Base-by-base conservation (phyloP, 2,113 vertebrate species). In the Pterocles orientalis region DNA sequence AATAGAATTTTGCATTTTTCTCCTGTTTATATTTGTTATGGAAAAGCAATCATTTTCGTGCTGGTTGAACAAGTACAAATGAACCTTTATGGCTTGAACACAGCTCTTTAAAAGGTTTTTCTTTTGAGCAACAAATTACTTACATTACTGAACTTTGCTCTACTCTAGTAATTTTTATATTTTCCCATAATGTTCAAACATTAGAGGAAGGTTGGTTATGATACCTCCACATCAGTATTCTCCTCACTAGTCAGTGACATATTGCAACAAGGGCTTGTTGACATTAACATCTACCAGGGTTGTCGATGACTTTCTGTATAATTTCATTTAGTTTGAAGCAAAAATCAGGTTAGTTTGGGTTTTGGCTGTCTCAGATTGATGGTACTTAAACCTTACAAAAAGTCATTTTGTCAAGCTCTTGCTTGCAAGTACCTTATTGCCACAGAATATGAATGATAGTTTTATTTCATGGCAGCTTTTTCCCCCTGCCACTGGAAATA, bases 11-110 rank as follows among this genome's bases (percentile, higher is more conserved):
- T 84, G 60, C 31, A 45, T 89, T 93, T 97, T 95, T 94, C 93
- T 96, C 81, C 56, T 95, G 34, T 93, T 95, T 96, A 84, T 89
- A 79, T 94, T 96, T 97, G 39, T 92, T 96, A 80, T 53, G 58
- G 61, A 96, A 98, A 97, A 94, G 66, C 82, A 96, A 84, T 92
- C 65, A 88, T 89, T 91, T 92, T 92, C 93, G 56, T 92, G 65
- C 76, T 85, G 64, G 54, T 83, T 96, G 87, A 96, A 78, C 45
- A 88, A 91, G 84, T 58, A 43, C 92, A 96, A 96, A 95, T 92
- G 92, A 98, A 65, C 80, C 50, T 72, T 91, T 88, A 68, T n/a
- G 41, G 33, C 82, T 87, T 95, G 85, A 96, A 91, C 57, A 95
- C 39, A 71, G 76, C 77, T 94, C 58, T 96, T 95, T 95, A 92